Evolutionary conservation across 2,888 invertebrate species (phyloP).

Genomic region (Tipula lateralis): DNA sequence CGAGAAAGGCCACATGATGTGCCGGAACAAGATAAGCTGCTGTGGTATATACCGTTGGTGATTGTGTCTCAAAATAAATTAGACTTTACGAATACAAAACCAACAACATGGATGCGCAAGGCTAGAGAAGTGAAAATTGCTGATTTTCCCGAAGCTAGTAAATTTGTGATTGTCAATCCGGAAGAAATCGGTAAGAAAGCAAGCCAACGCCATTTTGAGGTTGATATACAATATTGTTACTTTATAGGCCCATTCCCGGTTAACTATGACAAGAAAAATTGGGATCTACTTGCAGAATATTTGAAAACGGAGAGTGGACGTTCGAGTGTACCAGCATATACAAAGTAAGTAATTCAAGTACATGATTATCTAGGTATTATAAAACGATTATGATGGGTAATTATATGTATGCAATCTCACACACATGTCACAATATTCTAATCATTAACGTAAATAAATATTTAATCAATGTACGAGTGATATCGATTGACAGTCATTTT

Average conservation of each 20-base stretch:
- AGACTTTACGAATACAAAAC: constrained; percentile 56
- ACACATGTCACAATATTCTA: neutral
- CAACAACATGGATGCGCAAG: constrained; percentile 61
- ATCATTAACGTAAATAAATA: neutral
- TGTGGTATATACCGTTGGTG: constrained; percentile 72
- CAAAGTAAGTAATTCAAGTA: constrained; percentile 47
- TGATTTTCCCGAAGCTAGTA: constrained; percentile 54
- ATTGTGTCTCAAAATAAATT: constrained; percentile 56
- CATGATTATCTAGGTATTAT: neutral
- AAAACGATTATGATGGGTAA: neutral
- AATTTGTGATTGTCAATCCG: constrained; percentile 74
- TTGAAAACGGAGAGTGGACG: constrained; percentile 55
- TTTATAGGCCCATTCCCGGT: constrained; percentile 67
- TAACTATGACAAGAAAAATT: constrained; percentile 72
- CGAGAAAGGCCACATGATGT: constrained; percentile 69
- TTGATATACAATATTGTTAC: neutral
- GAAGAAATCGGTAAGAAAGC: constrained; percentile 63
- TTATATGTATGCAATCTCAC: neutral
- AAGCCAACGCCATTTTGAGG: neutral
- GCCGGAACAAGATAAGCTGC: constrained; percentile 62
- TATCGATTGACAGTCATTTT: neutral
- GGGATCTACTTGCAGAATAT: constrained; percentile 66
- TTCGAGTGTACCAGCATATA: constrained; percentile 61
- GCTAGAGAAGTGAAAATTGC: constrained; percentile 53
- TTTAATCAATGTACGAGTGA: neutral